Evolutionary conservation across 2,888 invertebrate genomes (phyloP).

Genomic region (Ennomos fuscantarius): DNA sequence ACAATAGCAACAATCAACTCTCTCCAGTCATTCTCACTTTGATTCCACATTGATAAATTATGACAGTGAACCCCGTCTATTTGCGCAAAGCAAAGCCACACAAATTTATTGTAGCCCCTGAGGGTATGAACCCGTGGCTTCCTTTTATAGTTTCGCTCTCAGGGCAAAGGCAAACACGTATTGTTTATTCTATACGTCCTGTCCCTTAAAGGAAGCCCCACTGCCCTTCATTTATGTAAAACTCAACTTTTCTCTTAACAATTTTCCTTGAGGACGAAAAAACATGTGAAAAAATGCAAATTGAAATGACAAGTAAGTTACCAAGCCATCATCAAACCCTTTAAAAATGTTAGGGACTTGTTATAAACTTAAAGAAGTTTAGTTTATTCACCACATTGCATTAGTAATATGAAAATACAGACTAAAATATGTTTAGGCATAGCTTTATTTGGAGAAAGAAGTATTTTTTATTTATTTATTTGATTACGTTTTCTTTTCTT

Average conservation of each 20-base stretch:
- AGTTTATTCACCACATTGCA: too few species aligned
- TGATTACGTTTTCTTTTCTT: too few species aligned
- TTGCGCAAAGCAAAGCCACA: conserved; percentile 39
- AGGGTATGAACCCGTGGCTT: conserved; percentile 33
- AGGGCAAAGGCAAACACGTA: conserved; percentile 35
- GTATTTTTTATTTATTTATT: too few species aligned
- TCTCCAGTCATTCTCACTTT: conserved; percentile 8
- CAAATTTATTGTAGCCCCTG: conserved; percentile 39
- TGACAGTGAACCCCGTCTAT: conserved; percentile 30
- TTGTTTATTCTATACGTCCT: conserved; percentile 35
- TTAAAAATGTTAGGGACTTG: background rate
- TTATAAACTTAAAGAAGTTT: background rate
- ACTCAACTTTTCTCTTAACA: conserved; percentile 32
- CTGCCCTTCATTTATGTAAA: conserved; percentile 35
- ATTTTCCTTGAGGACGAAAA: conserved; percentile 26
- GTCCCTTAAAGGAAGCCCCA: conserved; percentile 28
- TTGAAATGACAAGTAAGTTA: conserved; percentile 8
- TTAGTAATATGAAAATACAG: too few species aligned
- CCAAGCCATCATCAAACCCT: background rate
- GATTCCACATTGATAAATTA: conserved; percentile 27
- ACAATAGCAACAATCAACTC: background rate
- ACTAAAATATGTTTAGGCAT: too few species aligned
- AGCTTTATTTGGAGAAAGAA: too few species aligned
- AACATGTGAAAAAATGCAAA: conserved; percentile 19
- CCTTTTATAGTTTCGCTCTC: conserved; percentile 39